These are phyloP conservation scores for Nesidiocoris tenuis DNA, from an alignment of 2,888 invertebrate species.

Conservation along the genomic window DNA sequence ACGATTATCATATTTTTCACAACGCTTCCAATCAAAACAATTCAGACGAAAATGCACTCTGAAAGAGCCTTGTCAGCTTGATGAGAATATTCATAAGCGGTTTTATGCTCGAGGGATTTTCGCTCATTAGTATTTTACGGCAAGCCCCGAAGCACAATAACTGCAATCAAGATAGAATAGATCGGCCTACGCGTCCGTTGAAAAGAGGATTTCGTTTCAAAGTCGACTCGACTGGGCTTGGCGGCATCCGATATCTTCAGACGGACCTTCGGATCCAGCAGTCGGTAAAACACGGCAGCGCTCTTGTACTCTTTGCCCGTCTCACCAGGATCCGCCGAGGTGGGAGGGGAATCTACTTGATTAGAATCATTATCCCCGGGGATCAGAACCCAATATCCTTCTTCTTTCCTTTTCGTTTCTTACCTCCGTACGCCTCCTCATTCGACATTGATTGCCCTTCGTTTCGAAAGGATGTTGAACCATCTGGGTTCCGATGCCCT, in stretches of 20 bases:
- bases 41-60: too few species aligned
- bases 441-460: conserved; percentile 30
- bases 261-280: not conserved
- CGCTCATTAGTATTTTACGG: not conserved
- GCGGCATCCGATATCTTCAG: not conserved
- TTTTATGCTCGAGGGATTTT: not conserved
- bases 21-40: not conserved
- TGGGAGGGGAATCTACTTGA: conserved; percentile 22
- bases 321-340: not conserved
- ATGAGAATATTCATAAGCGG: not conserved
- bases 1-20: not conserved
- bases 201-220: not conserved
- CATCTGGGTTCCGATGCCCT: conserved; percentile 2
- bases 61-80: not conserved
- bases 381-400: conserved; percentile 15
- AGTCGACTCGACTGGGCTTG: not conserved
- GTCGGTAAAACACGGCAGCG: conserved; percentile 20
- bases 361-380: conserved; percentile 33
- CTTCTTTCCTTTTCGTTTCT: not conserved
- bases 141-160: conserved; percentile 6
- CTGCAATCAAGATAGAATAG: conserved; percentile 21
- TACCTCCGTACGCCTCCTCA: conserved; percentile 1
- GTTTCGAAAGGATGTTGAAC: conserved; percentile 28
- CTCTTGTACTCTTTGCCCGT: not conserved
- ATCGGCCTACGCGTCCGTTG: not conserved